Percentiles rank a stretch among this genome's conserved stretches.
These are phyloP conservation scores for Todiramphus saurophagus DNA, from an alignment of 2,113 vertebrate species.

Conservation along the genomic window DNA sequence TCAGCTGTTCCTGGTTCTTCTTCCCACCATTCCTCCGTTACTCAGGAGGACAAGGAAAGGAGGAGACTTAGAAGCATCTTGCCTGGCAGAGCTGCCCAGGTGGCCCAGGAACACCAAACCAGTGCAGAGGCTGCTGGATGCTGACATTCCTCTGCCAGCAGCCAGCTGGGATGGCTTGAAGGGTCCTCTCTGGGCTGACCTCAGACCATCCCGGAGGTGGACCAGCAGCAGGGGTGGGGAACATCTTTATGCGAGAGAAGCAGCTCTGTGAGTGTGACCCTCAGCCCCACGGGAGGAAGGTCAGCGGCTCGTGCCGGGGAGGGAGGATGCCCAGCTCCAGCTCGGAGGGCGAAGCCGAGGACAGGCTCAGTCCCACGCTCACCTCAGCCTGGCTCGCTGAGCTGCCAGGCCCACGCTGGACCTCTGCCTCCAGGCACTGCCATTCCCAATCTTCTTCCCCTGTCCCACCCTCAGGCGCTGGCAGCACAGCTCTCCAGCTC, in stretches of 20 bases:
- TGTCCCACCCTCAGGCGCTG: too few species aligned
- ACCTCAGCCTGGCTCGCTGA: not conserved
- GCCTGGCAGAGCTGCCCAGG: accelerated
- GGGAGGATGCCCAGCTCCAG: not conserved
- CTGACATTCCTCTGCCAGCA: not conserved
- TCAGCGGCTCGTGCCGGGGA: not conserved
- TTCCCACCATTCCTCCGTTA: not conserved
- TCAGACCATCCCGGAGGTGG: not conserved
- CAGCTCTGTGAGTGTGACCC: not conserved
- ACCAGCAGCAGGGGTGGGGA: not conserved
- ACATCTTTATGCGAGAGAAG: not conserved
- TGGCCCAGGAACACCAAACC: not conserved
- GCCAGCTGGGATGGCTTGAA: not conserved
- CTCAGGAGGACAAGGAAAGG: not conserved
- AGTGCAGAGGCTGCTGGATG: not conserved
- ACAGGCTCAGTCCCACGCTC: too few species aligned
- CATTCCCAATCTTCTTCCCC: not conserved
- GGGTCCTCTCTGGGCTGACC: not conserved
- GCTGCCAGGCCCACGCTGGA: not conserved
- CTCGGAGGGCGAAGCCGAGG: not conserved
- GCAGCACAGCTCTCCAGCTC: not conserved
- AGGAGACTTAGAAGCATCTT: not conserved
- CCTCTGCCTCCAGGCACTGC: not conserved
- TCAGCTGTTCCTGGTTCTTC: not conserved
- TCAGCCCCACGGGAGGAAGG: not conserved